Percentiles rank a stretch among this genome's conserved stretches.
Conservation (phyloP, 1,140 invertebrate species). For the Ips typographus region DNA sequence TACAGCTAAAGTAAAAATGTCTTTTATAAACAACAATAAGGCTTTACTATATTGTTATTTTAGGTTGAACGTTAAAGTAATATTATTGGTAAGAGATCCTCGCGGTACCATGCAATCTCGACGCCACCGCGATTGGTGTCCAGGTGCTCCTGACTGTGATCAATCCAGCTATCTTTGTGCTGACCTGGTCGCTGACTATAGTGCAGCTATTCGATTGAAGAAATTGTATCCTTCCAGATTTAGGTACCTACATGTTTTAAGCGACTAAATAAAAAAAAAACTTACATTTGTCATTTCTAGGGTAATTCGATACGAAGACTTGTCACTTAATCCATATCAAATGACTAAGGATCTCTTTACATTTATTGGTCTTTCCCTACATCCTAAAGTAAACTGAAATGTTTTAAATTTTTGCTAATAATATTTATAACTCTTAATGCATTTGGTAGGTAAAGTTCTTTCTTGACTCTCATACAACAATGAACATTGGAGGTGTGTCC, state of each 20-base stretch:
- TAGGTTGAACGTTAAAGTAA: constrained; percentile 73
- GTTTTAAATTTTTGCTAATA: neutral
- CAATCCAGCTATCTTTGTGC: constrained; percentile 73
- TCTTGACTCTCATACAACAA: constrained; percentile 77
- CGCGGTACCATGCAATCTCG: constrained; percentile 83
- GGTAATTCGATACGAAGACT: constrained; percentile 80
- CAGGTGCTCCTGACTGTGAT: constrained; percentile 77
- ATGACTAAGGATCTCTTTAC: constrained; percentile 71
- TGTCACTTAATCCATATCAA: constrained; percentile 73
- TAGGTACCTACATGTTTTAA: constrained; percentile 56
- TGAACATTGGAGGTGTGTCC: constrained; percentile 75
- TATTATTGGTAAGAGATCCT: constrained; percentile 81
- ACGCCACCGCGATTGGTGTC: constrained; percentile 82
- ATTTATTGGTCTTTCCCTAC: constrained; percentile 75
- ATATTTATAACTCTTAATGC: neutral
- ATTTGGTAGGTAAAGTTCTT: constrained; percentile 64
- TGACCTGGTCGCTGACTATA: constrained; percentile 81
- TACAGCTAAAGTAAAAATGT: neutral
- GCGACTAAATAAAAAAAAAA: constrained; percentile 25
- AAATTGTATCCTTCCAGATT: constrained; percentile 71
- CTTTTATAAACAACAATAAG: neutral
- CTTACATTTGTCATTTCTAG: constrained; percentile 54
- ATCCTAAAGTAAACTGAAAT: constrained; percentile 48
- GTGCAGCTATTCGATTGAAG: constrained; percentile 67
- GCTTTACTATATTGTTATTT: constrained; percentile 32